Base-by-base conservation (phyloP, 2,113 vertebrate genomes). In the Perca schrenkii region DNA sequence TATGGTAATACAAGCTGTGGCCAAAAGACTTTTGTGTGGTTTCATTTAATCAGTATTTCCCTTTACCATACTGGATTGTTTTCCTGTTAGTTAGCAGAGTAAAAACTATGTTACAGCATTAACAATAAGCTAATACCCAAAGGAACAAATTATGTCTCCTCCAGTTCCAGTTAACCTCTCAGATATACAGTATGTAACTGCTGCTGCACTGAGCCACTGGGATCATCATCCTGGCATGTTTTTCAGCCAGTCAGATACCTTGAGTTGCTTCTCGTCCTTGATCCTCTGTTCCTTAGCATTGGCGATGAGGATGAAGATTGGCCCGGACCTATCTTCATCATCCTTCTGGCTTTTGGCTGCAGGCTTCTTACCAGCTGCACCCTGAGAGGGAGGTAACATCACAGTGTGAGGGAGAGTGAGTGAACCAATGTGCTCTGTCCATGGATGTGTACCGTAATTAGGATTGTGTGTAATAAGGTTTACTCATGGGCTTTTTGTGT, bases 281-380 rank as follows among this genome's bases (percentile, higher is more conserved):
- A 99, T 95, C 56, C 98, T 96, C 92, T 99, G 98, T 10, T 99
- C 98, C 90, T 99, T 99, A 57, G 97, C 97, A 76, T 97, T 98
- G 65, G 97, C 96, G 70, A 99, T 88, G 62, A 97, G 88, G 89
- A 96, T 95, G 87, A 99, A 99, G 93, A 99, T 94, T 31, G 98
- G 97, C 4, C 98, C 98, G 0, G 98, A 97, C 89, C 86, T 96
- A 77, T 99, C 98, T 50, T 99, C 98, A 0, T 99, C 98, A 14
- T 99, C 98, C 85, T 99, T 99, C 54, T 88, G 49, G 21, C 94
- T 92, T 93, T 99, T 99, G 80, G 88, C 96, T 3, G 94, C 92
- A 60, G 96, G 93, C 89, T 99, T 99, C 93, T 99, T 99, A 13
- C 94, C 96, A 73, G 96, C 92, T 12, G 93, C 80, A 76, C 94